A percentile compares a stretch with the other conserved stretches of the same genome.
phyloP scores from a whole-genome alignment of 2,797 vertebrate genomes.

The Sarcoramphus papa region DNA sequence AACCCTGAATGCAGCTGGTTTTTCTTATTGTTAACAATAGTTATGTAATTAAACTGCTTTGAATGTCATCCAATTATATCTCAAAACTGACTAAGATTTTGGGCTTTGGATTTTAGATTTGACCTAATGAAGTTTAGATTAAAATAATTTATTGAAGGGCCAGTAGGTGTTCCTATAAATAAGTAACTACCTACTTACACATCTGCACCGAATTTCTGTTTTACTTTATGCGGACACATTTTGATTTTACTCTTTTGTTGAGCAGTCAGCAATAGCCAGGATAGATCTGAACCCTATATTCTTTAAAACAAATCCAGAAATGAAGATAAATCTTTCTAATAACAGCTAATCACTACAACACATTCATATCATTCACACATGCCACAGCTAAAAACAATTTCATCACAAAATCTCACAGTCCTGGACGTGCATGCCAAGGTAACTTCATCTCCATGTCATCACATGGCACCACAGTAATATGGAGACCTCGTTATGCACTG shows the following conservation, averaged over 20 bases:
- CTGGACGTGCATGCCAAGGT: not conserved
- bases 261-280: not conserved
- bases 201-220: not conserved
- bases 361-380: not conserved
- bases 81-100: not conserved
- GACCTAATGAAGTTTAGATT: not conserved
- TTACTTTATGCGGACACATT: not conserved
- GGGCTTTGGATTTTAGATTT: not conserved
- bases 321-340: not conserved
- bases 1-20: not conserved
- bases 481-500: not conserved
- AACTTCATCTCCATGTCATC: not conserved
- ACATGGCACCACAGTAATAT: fast-evolving
- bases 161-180: not conserved
- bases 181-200: not conserved
- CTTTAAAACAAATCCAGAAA: not conserved
- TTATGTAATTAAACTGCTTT: not conserved
- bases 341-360: not conserved
- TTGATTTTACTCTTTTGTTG: not conserved
- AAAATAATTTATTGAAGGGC: not conserved
- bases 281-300: not conserved
- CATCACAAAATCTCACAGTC: not conserved
- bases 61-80: not conserved
- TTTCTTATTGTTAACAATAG: not conserved
- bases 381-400: not conserved